Evolutionary conservation across 2,113 vertebrate species (phyloP).

Genomic region (Rallus limicola): DNA sequence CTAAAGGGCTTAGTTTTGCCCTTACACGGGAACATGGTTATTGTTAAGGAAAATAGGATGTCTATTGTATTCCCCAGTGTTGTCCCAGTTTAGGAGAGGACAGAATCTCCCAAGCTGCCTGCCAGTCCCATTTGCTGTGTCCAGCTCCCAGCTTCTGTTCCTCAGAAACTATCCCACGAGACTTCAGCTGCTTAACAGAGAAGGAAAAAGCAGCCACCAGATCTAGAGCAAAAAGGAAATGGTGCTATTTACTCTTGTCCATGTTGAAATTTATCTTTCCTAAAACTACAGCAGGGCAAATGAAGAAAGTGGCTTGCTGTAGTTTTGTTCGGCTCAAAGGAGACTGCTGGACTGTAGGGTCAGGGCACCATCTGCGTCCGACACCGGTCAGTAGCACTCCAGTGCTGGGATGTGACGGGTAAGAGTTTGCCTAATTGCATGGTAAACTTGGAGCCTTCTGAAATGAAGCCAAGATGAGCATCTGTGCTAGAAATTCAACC

Average conservation of each 20-base stretch:
- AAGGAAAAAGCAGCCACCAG: background rate
- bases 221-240: accelerated
- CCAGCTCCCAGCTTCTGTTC: background rate
- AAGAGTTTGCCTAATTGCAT: background rate
- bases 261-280: background rate
- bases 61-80: background rate
- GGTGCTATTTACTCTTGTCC: background rate
- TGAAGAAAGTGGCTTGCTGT: background rate
- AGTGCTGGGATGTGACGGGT: background rate
- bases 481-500: slow-evolving; percentile 28
- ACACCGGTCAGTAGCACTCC: background rate
- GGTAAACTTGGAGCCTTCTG: background rate
- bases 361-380: background rate
- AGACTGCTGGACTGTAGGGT: background rate
- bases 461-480: slow-evolving; percentile 27
- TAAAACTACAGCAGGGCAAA: background rate
- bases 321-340: background rate
- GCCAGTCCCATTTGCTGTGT: background rate
- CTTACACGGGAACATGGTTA: background rate
- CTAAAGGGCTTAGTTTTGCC: background rate
- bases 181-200: background rate
- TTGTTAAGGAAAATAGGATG: background rate
- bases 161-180: background rate
- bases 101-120: background rate
- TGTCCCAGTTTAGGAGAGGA: background rate